phyloP scores from a whole-genome alignment of 92 coral and sea anemone species.

The Chrysogorgia sp. region DNA sequence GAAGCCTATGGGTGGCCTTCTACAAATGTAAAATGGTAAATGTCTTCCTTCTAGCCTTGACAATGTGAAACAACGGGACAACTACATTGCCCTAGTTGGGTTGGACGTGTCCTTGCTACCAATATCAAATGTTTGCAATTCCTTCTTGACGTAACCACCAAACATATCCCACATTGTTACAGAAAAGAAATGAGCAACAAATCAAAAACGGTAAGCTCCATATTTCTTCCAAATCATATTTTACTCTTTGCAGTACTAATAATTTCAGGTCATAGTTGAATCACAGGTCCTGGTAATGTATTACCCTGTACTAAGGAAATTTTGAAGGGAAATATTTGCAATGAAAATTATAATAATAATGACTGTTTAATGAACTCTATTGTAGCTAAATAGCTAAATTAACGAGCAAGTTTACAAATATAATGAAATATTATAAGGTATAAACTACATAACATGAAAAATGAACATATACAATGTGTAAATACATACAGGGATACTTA shows the following conservation, averaged over 20 bases:
- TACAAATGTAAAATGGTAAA: conserved; percentile 65
- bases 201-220: conserved; percentile 57
- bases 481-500: no score
- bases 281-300: no score
- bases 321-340: background rate
- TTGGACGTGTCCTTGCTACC: conserved; percentile 22
- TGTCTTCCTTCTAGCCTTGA: conserved; percentile 55
- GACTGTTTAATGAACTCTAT: no score
- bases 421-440: no score
- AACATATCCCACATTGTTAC: conserved; percentile 57
- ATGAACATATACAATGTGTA: no score
- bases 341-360: background rate
- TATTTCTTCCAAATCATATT: background rate
- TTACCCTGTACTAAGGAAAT: no score
- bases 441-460: no score
- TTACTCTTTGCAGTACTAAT: background rate
- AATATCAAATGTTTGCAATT: conserved; percentile 34
- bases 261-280: no score
- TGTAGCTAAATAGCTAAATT: no score
- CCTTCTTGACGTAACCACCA: conserved; percentile 31
- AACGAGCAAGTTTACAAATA: no score
- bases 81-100: conserved; percentile 63
- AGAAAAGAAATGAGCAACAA: conserved; percentile 59
- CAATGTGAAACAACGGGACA: conserved; percentile 29
- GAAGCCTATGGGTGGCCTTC: conserved; percentile 51